Conservation (phyloP, 2,888 invertebrate species). For the Neria commutata region DNA sequence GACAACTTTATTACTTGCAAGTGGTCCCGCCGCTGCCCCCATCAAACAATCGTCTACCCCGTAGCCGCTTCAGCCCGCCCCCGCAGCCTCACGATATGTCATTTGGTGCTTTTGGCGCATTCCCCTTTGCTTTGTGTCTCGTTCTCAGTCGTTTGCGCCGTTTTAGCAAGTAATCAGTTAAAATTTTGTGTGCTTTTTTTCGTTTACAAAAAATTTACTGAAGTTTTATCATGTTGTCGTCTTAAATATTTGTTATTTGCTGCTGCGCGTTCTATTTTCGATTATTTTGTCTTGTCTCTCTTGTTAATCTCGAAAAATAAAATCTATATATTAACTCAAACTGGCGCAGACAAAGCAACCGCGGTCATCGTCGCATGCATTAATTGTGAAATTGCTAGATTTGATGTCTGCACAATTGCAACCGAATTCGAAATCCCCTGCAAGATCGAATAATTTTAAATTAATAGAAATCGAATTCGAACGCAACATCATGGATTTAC, state of each 20-base stretch:
- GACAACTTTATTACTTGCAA: too few species aligned
- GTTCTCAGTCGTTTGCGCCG: slow-evolving; percentile 13
- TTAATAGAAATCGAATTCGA: slow-evolving; percentile 58
- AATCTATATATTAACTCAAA: slow-evolving; percentile 32
- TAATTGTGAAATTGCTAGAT: slow-evolving; percentile 47
- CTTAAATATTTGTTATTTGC: slow-evolving; percentile 12
- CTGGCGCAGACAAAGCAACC: too few species aligned
- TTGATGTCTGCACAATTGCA: slow-evolving; percentile 42
- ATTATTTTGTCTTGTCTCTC: slow-evolving; percentile 12
- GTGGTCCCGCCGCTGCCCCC: too few species aligned
- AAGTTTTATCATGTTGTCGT: slow-evolving; percentile 24
- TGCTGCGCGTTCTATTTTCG: slow-evolving; percentile 4
- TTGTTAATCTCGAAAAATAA: too few species aligned
- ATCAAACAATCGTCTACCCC: too few species aligned
- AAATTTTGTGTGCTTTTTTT: too few species aligned
- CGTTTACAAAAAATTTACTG: too few species aligned
- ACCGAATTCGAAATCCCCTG: slow-evolving; percentile 32
- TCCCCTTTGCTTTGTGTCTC: slow-evolving; percentile 36
- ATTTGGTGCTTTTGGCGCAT: slow-evolving; percentile 44
- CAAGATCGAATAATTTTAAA: slow-evolving; percentile 35
- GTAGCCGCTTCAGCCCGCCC: slow-evolving; percentile 25
- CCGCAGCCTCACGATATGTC: slow-evolving; percentile 28
- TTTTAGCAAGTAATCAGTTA: too few species aligned
- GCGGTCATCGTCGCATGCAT: too few species aligned
- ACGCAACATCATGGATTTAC: slow-evolving; percentile 58